Evolutionary conservation across 2,797 vertebrate genomes (phyloP).

Genomic region (Dendrocincla tyrannina): DNA sequence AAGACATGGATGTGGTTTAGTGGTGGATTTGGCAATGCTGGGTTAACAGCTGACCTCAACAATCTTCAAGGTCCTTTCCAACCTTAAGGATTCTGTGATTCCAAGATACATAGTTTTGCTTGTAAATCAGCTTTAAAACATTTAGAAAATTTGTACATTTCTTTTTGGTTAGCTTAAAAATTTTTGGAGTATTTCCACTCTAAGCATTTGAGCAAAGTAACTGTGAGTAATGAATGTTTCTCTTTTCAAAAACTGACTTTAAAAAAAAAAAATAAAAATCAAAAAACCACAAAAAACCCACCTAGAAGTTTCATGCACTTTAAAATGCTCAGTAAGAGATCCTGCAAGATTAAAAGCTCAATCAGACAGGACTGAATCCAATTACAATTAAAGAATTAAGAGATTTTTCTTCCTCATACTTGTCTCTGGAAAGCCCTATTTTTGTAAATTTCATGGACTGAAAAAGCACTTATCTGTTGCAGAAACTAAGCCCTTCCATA

Average conservation of each 20-base stretch:
- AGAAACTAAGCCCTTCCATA: neutral
- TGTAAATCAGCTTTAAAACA: neutral
- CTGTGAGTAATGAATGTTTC: neutral
- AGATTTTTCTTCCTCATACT: constrained; percentile 13
- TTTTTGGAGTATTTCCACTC: neutral
- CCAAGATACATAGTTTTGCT: neutral
- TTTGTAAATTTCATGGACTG: neutral
- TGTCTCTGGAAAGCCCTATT: neutral
- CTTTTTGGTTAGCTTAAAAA: neutral
- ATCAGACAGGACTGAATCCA: neutral
- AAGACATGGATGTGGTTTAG: neutral
- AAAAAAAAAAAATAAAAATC: neutral
- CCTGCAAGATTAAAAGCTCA: neutral
- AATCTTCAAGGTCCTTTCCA: neutral
- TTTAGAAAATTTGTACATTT: neutral
- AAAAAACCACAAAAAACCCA: neutral
- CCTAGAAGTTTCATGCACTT: neutral
- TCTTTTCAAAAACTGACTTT: neutral
- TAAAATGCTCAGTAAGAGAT: neutral
- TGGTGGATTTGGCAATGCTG: neutral
- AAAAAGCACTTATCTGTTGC: neutral
- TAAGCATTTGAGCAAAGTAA: neutral
- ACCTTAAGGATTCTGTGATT: neutral
- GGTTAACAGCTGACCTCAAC: neutral
- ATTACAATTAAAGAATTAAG: constrained; percentile 20